Evolutionary conservation across 1,140 invertebrate species (phyloP).

Genomic region (Anastrepha obliqua): DNA sequence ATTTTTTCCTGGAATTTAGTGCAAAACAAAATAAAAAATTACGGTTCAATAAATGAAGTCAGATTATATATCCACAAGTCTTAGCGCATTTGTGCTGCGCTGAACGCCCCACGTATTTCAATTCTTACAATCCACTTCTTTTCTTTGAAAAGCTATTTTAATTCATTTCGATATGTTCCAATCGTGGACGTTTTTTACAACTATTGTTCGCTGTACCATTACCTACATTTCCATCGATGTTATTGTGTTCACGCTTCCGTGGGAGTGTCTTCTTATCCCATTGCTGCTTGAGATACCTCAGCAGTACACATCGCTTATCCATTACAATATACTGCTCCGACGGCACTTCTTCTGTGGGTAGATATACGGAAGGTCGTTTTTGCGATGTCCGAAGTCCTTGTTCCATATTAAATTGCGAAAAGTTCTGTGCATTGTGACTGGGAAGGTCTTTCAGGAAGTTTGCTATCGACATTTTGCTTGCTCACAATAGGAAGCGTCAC

Average conservation of each 20-base stretch:
- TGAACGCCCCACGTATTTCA: conserved; percentile 2
- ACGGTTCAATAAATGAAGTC: background rate
- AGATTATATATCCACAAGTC: background rate
- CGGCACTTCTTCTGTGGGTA: conserved; percentile 91
- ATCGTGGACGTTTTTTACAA: conserved; percentile 72
- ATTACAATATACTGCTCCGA: conserved; percentile 96
- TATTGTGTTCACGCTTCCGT: conserved; percentile 76
- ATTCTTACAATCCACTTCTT: background rate
- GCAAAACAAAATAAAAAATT: background rate
- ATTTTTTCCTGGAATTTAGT: background rate
- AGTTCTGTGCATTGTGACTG: conserved; percentile 92
- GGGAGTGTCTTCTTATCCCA: conserved; percentile 90
- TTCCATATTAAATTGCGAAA: conserved; percentile 91
- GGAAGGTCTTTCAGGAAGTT: conserved; percentile 94
- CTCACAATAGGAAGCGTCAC: background rate
- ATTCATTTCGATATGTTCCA: conserved; percentile 63
- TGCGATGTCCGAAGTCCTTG: conserved; percentile 87
- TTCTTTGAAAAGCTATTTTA: conserved; percentile 53
- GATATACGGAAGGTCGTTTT: conserved; percentile 91
- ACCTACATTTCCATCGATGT: conserved; percentile 57
- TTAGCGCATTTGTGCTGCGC: conserved; percentile 32
- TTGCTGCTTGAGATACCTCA: conserved; percentile 94
- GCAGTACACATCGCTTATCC: conserved; percentile 94
- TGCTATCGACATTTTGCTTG: conserved; percentile 55
- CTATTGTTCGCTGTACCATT: conserved; percentile 62